Base-by-base conservation (phyloP, 2,797 vertebrate species). In the Megaceryle alcyon region DNA sequence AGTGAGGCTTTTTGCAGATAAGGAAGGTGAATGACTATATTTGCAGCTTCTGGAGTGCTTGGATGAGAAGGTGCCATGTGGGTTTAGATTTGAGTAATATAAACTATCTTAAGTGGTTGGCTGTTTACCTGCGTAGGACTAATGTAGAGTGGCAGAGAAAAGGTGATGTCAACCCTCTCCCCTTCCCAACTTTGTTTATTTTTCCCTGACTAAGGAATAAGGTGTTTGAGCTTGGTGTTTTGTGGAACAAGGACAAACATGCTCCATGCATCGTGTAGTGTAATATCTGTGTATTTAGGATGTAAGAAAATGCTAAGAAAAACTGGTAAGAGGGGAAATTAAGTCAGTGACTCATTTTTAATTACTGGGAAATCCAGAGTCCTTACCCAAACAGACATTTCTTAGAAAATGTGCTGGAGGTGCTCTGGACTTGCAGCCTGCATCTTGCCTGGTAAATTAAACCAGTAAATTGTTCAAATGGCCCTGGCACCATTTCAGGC, bases 271-370 rank as follows among this genome's bases (percentile, higher is more conserved):
- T 65, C 69, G 51, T 1, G 1, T 33, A 43, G 33, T 35, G 2
- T 61, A 29, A 69, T 75, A 83, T 88, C 44, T 76, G 39, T 83
- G 43, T 73, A 54, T 94, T 92, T 89, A 43, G 63, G 44, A 51
- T 78, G 65, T 35, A 44, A 81, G 71, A 76, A 88, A 88, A 72
- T 65, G 35, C 48, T 56, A 79, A 80, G 84, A 85, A 93, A 12
- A 68, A 94, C 72, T 48, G 83, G 60, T 68, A 79, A 25, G 73
- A 91, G 35, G 23, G 21, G 4, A 95, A 83, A 90, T 80, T 33
- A 66, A 88, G 76, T 80, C 82, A 70, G 68, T 94, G 91, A 91
- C 60, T 95, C 79, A 82, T 89, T 92, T 86, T 88, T 94, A 96
- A 90, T 92, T 89, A 68, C 49, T 90, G 72, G 85, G 76, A 80